Evolutionary conservation across 2,113 vertebrate species (phyloP), one percentile per base, ranked within the genome.

Genomic region (Corydoras maculifer): DNA sequence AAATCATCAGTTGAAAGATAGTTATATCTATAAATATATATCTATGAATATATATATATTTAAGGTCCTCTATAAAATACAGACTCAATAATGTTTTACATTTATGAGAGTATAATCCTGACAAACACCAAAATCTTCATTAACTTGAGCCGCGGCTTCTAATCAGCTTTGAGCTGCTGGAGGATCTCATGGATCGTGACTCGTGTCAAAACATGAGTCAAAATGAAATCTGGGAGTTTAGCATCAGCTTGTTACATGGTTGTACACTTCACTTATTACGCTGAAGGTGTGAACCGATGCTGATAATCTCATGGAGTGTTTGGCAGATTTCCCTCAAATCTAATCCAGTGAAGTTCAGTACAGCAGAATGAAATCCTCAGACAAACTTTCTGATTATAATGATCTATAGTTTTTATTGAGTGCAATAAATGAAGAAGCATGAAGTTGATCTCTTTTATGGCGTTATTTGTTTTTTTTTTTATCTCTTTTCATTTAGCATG

Each of bases 91-190:
- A 53, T 3, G 9, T 53, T 53, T 53, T 53, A 53, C 5, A 53
- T 10, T 53, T 53, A 53, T 3, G 51, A 53, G 51, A 53, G 10
- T 58, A 48, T 76, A 78, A 84, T 86, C 84, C 81, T 84, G 83
- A 87, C 85, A 85, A 55, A 60, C 72, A 8, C 82, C 69, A 60
- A 29, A 75, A 73, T 80, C 83, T 75, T 67, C 0, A 30, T 65
- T 59, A 48, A 83, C 78, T 80, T 59, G 69, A 77, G 73, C 53
- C 66, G 75, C 75, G 60, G 78, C 30, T 78, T 70, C 74, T 87
- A 87, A 88, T 88, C 86, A 84, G 84, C 88, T 87, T 87, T 83
- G 15, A 68, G 83, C 82, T 82, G 81, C 76, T 83, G 79, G 72
- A 81, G 80, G 76, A 85, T 84, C 78, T 80, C 57, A 68, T 67